Percentiles rank a stretch among this genome's conserved stretches.
phyloP scores from a whole-genome alignment of 2,113 vertebrate species.

The Catagonus wagneri region DNA sequence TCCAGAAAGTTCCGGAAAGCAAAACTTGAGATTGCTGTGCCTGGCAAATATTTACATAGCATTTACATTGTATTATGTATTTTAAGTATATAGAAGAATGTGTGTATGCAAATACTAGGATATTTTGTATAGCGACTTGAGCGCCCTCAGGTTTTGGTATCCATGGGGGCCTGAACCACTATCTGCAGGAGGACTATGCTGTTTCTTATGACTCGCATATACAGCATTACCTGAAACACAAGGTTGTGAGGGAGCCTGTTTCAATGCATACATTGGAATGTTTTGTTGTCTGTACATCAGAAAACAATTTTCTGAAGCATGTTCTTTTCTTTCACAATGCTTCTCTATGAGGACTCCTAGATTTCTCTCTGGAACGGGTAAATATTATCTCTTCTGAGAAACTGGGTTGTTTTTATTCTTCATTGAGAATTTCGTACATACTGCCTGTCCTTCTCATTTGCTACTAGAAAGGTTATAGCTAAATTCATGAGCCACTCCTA shows the following conservation, averaged over 20 bases:
- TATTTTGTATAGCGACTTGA: neutral
- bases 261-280: neutral
- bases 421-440: slow-evolving; percentile 42
- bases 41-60: neutral
- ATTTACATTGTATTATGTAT: neutral
- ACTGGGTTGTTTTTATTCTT: slow-evolving; percentile 53
- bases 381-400: slow-evolving; percentile 75
- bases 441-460: neutral
- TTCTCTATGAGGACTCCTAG: slow-evolving; percentile 66
- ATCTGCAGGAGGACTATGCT: neutral
- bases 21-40: neutral
- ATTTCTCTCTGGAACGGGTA: slow-evolving; percentile 78
- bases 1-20: neutral
- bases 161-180: neutral
- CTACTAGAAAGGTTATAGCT: slow-evolving; percentile 38
- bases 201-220: neutral
- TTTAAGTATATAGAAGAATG: neutral
- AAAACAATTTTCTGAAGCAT: slow-evolving; percentile 60
- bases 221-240: neutral
- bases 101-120: neutral
- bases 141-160: neutral
- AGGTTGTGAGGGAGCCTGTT: neutral
- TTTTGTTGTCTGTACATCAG: slow-evolving; percentile 16
- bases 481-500: neutral
- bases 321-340: slow-evolving; percentile 75